Evolutionary conservation across 2,113 vertebrate genomes (phyloP).

Genomic region (Blennius ocellaris): DNA sequence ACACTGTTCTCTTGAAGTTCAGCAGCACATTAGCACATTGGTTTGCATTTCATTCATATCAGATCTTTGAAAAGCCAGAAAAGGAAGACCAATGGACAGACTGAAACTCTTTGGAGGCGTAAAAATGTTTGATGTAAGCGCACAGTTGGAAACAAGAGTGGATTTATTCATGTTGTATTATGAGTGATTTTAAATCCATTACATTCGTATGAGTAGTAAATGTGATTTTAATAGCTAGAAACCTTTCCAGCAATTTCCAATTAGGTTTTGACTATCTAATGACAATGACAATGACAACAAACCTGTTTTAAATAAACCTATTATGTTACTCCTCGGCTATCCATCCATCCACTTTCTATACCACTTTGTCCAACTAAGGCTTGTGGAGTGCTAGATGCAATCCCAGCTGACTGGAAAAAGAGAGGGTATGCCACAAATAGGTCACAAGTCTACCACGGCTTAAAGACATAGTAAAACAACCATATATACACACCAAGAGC

Average conservation of each 20-base stretch:
- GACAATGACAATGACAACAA: not conserved
- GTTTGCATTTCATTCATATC: constrained; percentile 32
- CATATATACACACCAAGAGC: too few relatives aligned
- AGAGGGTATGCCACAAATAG: too few relatives aligned
- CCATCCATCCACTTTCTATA: too few relatives aligned
- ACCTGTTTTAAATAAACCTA: constrained; percentile 17
- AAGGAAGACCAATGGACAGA: constrained; percentile 11
- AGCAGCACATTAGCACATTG: constrained; percentile 41
- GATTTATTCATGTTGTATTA: constrained; percentile 26
- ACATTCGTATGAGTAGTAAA: constrained; percentile 32
- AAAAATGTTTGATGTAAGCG: constrained; percentile 12
- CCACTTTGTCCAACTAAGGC: too few relatives aligned
- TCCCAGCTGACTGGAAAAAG: too few relatives aligned
- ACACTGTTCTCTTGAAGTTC: constrained; percentile 58
- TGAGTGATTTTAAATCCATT: constrained; percentile 24
- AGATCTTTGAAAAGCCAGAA: constrained; percentile 20
- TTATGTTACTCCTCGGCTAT: not conserved
- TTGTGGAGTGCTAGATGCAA: too few relatives aligned
- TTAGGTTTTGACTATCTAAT: constrained; percentile 46
- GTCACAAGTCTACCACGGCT: too few relatives aligned
- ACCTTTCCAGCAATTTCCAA: constrained; percentile 28
- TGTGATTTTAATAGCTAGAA: constrained; percentile 45
- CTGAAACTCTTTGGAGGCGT: not conserved
- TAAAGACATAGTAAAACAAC: too few relatives aligned
- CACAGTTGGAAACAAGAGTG: constrained; percentile 2